These are phyloP conservation scores for Rhynchonycteris naso DNA, from an alignment of 2,797 vertebrate genomes.

Conservation along the genomic window DNA sequence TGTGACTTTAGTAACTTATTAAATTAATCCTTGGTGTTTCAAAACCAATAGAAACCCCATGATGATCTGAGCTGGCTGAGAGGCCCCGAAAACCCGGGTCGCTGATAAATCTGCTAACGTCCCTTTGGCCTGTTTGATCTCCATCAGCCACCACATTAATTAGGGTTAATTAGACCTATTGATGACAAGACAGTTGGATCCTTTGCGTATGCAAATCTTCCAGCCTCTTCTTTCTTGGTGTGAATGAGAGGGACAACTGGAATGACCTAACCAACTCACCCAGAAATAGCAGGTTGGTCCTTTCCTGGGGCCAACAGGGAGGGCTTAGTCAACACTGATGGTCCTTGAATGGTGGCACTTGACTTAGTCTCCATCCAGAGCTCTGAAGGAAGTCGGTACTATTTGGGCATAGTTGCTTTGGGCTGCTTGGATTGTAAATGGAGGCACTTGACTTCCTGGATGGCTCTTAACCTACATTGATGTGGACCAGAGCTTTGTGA, in stretches of 20 bases:
- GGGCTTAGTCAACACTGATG: not conserved
- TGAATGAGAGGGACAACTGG: not conserved
- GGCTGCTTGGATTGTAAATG: not conserved
- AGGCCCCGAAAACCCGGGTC: not conserved
- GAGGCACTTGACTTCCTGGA: not conserved
- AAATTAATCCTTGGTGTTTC: constrained; percentile 6
- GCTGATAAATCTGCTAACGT: not conserved
- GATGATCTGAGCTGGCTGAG: not conserved
- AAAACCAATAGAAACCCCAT: not conserved
- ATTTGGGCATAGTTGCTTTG: not conserved
- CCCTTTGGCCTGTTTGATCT: not conserved
- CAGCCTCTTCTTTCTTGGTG: not conserved
- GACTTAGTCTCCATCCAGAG: not conserved
- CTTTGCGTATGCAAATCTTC: not conserved
- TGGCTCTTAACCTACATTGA: not conserved
- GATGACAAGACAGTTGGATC: not conserved
- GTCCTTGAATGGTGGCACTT: not conserved
- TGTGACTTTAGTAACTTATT: not conserved
- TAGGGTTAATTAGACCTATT: not conserved
- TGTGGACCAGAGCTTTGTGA: not conserved
- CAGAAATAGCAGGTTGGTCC: rapidly evolving
- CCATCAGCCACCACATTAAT: not conserved
- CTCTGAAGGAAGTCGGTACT: not conserved
- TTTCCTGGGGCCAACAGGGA: not conserved
- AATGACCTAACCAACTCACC: not conserved